Evolutionary conservation across 1,140 invertebrate genomes (phyloP), one percentile per base, ranked within the genome.

Genomic region (Eriocheir sinensis): DNA sequence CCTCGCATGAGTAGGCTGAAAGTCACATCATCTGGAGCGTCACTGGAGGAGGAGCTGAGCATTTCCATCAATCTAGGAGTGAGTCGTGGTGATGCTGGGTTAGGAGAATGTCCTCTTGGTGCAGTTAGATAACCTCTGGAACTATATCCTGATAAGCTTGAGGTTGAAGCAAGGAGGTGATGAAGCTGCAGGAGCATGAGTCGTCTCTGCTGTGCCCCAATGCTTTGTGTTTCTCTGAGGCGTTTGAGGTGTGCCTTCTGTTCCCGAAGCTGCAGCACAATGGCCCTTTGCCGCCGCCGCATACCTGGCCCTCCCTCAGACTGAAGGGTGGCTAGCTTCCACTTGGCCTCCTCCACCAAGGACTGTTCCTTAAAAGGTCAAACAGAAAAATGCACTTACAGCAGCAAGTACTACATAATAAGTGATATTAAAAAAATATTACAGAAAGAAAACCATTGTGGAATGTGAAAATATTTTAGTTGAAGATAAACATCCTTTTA

Each of bases 161-260:
- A 80, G 3, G 95, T 94, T 27, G 95, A 92, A 4, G 88, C 88
- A 44, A 95, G 90, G 15, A 95, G 83, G 34, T 94, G 92, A 80
- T 95, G 90, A 79, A 94, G 95, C 72, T 95, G 95, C 21, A 92
- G 40, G 6, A 95, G 89, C 79, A 95, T 80, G 38, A 95, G 41
- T 30, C 89, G 30, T 85, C 93, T 91, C 79, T 95, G 95, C 72
- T 95, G 95, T 72, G 93, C 95, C 34, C 89, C 95, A 79, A 95
- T 79, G 21, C 92, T 95, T 38, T 95, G 95, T 79, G 95, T 94
- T 53, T 95, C 95, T 44, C 94, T 95, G 30, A 95, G 53, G 30
- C 95, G 92, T 12, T 41, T 85, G 30, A 95, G 81, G 44, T 95
- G 92, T 72, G 95, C 41, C 41, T 93, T 85, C 44, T 95, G 95